Evolutionary conservation across 2,888 invertebrate species (phyloP), one percentile per base, ranked within the genome.

Genomic region (Parnassius apollo): DNA sequence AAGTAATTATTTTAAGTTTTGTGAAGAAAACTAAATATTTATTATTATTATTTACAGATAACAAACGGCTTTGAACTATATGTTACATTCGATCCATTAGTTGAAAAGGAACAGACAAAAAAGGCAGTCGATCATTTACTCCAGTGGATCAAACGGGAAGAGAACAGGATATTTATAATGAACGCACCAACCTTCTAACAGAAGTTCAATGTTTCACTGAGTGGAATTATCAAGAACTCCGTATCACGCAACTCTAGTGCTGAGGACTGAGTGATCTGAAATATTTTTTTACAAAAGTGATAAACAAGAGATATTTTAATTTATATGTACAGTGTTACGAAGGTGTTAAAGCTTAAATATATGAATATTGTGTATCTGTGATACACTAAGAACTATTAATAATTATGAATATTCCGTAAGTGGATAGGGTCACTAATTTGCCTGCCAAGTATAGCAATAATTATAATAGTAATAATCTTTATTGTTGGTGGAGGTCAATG

Each of bases 141-240:
- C 10, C 95, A 96, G 75, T 98, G 98, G 98, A 97, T 99, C 68
- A 98, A 98, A 80, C 96, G 96, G 71, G 97, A 98, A 79, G 98
- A 98, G 80, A 97, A 98, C 69, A 93, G 95, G 72, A 94, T 98
- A 80, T 98, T 98, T 85, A 98, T 98, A 73, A 93, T 96, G 82
- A 95, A 95, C 83, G 95, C 96, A 2, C 95, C 96, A 0, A 96
- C 95, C 1, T 96, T 96, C 89, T 96, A 94, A 93, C 83, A 73
- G 57, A 82, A 77, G 68, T 78, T 81, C 44, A 69, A 68, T 50
- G 76, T 79, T 70, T 77, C 77, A 53, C 69, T 85, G 11, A 77
- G 82, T 71, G 84, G 80, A 68, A 80, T 85, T 55, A 77, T 88
- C 48, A 83, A 77, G 71, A 83, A 78, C 75, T 78, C 85, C 59